phyloP scores from a whole-genome alignment of 1,140 invertebrate genomes.

The Triops longicaudatus region DNA sequence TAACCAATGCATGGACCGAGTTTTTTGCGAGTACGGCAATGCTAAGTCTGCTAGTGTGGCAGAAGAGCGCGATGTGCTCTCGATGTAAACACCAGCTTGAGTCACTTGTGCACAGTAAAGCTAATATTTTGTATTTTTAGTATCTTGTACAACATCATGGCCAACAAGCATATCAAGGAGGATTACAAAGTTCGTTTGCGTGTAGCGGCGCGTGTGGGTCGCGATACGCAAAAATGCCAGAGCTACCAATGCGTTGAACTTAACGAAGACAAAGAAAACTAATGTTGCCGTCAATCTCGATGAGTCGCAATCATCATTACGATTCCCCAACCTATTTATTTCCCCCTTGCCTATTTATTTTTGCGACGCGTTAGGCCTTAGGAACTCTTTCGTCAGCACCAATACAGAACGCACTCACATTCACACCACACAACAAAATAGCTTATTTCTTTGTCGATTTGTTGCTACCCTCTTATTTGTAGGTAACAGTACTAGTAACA shows the following conservation, averaged over 20 bases:
- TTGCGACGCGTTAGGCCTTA: not conserved
- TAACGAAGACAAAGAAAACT: not conserved
- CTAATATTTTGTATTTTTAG: constrained; percentile 29
- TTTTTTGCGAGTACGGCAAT: constrained; percentile 41
- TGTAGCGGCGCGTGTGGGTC: constrained; percentile 32
- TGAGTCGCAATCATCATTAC: not conserved
- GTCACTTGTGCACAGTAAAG: not conserved
- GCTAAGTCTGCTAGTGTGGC: constrained; percentile 38
- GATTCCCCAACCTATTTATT: not conserved
- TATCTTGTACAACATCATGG: constrained; percentile 35
- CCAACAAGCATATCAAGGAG: constrained; percentile 33
- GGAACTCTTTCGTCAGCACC: not conserved
- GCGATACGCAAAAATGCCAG: constrained; percentile 21
- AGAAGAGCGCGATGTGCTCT: constrained; percentile 34
- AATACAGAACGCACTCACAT: not conserved
- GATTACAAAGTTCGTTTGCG: constrained; percentile 34
- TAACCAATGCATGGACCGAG: constrained; percentile 37
- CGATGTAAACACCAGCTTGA: constrained; percentile 32
- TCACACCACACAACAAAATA: not conserved
- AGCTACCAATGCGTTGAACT: constrained; percentile 26
- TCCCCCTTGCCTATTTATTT: not conserved
- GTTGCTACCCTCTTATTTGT: not conserved
- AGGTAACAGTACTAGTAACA: not conserved
- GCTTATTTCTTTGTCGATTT: too few relatives aligned
- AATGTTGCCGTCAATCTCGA: not conserved